Conservation (phyloP, 2,797 vertebrate species). For the Ciconia nigra region DNA sequence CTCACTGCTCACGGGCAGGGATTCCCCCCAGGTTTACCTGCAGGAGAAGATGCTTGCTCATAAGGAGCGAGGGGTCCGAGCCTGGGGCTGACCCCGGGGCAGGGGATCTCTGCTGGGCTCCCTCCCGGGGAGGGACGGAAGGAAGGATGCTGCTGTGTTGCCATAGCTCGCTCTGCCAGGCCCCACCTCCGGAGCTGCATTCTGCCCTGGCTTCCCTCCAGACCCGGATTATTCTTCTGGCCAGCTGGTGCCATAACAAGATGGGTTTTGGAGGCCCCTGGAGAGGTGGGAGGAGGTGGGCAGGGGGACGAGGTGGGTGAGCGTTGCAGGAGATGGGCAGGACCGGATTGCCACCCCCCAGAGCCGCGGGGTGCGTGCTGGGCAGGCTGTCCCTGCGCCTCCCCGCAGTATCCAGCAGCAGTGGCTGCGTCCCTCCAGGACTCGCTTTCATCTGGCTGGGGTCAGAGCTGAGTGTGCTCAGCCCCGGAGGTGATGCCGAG, state of each 20-base stretch:
- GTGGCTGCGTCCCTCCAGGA: not conserved
- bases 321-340: not conserved
- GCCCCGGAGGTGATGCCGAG: not conserved
- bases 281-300: not conserved
- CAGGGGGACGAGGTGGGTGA: not conserved
- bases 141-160: not conserved
- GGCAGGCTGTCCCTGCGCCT: not conserved
- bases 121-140: not conserved
- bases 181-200: constrained; percentile 15
- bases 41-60: not conserved
- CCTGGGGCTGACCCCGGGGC: not conserved
- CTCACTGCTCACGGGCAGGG: not conserved
- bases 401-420: not conserved
- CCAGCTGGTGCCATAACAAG: constrained; percentile 29
- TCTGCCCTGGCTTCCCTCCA: constrained; percentile 53
- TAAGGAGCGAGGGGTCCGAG: not conserved
- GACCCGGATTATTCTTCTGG: constrained; percentile 50
- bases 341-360: not conserved
- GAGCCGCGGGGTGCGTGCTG: not conserved
- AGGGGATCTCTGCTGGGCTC: not conserved
- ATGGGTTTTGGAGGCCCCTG: not conserved
- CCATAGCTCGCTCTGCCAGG: not conserved
- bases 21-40: not conserved
- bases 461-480: not conserved
- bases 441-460: fast-evolving